Percentiles rank a stretch among this genome's conserved stretches.
Evolutionary conservation across 1,140 invertebrate genomes (phyloP).

Genomic region (Anthonomus grandis): DNA sequence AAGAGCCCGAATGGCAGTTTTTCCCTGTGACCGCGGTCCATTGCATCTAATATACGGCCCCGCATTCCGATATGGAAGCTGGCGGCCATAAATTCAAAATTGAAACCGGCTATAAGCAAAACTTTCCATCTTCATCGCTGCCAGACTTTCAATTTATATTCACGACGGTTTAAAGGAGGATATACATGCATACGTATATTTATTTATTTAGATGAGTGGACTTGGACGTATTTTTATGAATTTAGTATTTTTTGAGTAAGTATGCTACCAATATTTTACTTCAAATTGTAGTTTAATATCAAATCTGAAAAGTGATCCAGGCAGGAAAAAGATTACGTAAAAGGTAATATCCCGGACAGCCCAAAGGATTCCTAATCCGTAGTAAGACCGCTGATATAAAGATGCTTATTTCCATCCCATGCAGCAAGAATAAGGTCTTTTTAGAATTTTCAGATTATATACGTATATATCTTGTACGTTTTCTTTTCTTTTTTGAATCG

Average conservation of each 20-base stretch:
- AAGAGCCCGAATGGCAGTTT: constrained; percentile 23
- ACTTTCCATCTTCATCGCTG: constrained; percentile 38
- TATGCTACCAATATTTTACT: too few relatives aligned
- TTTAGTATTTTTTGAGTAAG: too few relatives aligned
- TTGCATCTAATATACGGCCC: constrained; percentile 38
- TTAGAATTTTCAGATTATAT: constrained; percentile 12
- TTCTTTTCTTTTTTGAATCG: constrained; percentile 8
- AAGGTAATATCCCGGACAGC: constrained; percentile 10
- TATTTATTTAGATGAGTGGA: not conserved
- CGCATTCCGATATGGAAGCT: constrained; percentile 39
- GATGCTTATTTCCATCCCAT: too few relatives aligned
- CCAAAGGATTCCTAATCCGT: constrained; percentile 14
- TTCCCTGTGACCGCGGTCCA: constrained; percentile 38
- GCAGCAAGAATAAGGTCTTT: not conserved
- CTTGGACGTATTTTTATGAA: too few relatives aligned
- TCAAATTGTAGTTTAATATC: too few relatives aligned
- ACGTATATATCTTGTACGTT: constrained; percentile 1
- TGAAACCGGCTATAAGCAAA: constrained; percentile 39
- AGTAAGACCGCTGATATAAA: constrained; percentile 21
- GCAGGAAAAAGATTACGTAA: constrained; percentile 5
- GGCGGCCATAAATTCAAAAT: constrained; percentile 41
- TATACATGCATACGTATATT: not conserved
- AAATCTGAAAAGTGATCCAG: too few relatives aligned
- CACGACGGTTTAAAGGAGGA: too few relatives aligned
- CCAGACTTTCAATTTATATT: constrained; percentile 25